Evolutionary conservation across 2,888 invertebrate genomes (phyloP).

Genomic region (Hipparchia semele): DNA sequence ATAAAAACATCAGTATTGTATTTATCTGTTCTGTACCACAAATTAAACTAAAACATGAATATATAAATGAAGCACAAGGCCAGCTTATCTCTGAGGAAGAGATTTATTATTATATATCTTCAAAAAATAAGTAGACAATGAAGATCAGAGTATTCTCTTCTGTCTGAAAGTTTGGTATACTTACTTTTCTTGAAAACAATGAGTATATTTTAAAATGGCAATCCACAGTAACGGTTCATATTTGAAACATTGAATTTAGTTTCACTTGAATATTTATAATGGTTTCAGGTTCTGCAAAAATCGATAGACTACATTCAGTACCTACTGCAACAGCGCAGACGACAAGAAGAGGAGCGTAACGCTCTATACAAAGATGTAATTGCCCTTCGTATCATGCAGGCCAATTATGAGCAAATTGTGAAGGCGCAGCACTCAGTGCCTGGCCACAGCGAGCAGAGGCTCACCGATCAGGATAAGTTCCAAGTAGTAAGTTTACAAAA

Average conservation of each 20-base stretch:
- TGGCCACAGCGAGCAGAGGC: conserved; percentile 92
- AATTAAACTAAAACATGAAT: no score
- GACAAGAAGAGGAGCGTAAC: conserved; percentile 97
- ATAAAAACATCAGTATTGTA: no score
- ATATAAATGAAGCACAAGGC: no score
- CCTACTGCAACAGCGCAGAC: conserved; percentile 94
- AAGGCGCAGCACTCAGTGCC: conserved; percentile 97
- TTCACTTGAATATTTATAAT: conserved; percentile 2
- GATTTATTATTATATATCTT: no score
- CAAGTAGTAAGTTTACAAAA: conserved; percentile 89
- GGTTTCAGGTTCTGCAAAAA: conserved; percentile 90
- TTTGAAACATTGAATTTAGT: not conserved
- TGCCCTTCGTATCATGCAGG: conserved; percentile 96
- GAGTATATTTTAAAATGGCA: no score
- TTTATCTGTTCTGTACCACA: no score
- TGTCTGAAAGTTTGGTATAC: no score
- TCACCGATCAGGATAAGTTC: conserved; percentile 98
- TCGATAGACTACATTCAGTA: conserved; percentile 97
- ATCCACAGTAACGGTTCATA: no score
- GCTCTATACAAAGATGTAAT: conserved; percentile 95
- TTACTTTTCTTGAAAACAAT: no score
- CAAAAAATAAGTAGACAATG: no score
- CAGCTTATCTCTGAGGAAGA: no score
- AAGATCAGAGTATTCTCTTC: no score
- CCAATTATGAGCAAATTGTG: conserved; percentile 97